Percentiles rank a stretch among this genome's conserved stretches.
Evolutionary conservation across 2,113 vertebrate genomes (phyloP).

Genomic region (human (Homo sapiens)): GRCh38 chr15:80518001-80518500

Average conservation of each 20-base stretch:
- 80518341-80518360: too few relatives aligned
- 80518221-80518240: background rate
- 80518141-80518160: background rate
- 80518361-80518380: too few relatives aligned
- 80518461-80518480: too few relatives aligned
- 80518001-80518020: background rate
- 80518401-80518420: too few relatives aligned
- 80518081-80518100: background rate
- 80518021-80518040: background rate
- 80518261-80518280: too few relatives aligned
- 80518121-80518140: background rate
- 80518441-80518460: too few relatives aligned
- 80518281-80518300: too few relatives aligned
- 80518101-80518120: background rate
- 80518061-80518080: background rate
- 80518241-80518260: background rate
- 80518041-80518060: background rate
- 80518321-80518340: too few relatives aligned
- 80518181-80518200: background rate
- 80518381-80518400: too few relatives aligned
- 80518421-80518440: too few relatives aligned
- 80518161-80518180: background rate
- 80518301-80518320: too few relatives aligned
- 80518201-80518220: background rate
- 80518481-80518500: too few relatives aligned